These are phyloP conservation scores for Ginglymostoma cirratum DNA, from an alignment of 2,113 vertebrate genomes.

Conservation along the genomic window DNA sequence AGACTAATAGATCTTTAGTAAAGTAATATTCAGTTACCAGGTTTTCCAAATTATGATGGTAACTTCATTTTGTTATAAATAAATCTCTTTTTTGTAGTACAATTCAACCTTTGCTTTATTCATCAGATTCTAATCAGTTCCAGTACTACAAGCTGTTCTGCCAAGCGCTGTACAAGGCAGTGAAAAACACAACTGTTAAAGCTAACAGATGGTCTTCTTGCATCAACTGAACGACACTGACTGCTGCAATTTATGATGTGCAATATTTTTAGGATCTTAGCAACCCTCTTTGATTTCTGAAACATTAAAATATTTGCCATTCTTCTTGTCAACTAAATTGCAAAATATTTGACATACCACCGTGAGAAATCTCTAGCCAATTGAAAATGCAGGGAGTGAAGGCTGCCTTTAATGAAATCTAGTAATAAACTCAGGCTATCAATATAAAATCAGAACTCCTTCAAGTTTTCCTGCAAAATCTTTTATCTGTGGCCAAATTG, in stretches of 20 bases:
- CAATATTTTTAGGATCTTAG: constrained; percentile 37
- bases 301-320: constrained; percentile 28
- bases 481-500: constrained; percentile 33
- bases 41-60: background rate
- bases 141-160: constrained; percentile 19
- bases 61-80: background rate
- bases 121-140: background rate
- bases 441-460: constrained; percentile 30
- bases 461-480: constrained; percentile 23
- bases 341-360: constrained; percentile 6
- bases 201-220: constrained; percentile 17
- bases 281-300: constrained; percentile 34
- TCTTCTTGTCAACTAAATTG: constrained; percentile 20
- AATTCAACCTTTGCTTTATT: background rate
- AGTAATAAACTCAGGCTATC: constrained; percentile 26
- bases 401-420: background rate
- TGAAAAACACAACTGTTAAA: constrained; percentile 29
- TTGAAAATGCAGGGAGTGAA: constrained; percentile 17
- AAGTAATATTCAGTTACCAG: background rate
- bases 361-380: constrained; percentile 23
- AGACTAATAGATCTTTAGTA: background rate
- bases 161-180: constrained; percentile 1
- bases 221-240: background rate
- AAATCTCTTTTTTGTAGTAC: constrained; percentile 1
- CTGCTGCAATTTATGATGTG: constrained; percentile 14